These are phyloP conservation scores for Callaeas wilsoni DNA, from an alignment of 2,113 vertebrate genomes.

Conservation along the genomic window DNA sequence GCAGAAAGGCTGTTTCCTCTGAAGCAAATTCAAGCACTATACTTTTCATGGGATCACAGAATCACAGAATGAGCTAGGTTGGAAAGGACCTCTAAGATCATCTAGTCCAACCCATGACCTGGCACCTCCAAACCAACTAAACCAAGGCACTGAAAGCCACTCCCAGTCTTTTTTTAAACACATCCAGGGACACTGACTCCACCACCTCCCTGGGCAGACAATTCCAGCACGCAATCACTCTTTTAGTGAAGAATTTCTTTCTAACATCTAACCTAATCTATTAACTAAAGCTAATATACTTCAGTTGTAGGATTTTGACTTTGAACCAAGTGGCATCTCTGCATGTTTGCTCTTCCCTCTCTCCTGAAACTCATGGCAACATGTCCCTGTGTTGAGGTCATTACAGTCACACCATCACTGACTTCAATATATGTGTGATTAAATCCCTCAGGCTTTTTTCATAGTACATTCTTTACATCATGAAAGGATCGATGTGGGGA, in stretches of 20 bases:
- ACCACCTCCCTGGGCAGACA: too few relatives aligned
- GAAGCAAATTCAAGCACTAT: not conserved
- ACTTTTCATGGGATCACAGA: not conserved
- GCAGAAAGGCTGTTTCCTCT: not conserved
- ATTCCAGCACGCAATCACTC: too few relatives aligned
- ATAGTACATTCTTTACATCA: not conserved
- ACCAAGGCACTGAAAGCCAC: too few relatives aligned
- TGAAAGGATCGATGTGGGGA: not conserved
- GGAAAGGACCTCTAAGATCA: too few relatives aligned
- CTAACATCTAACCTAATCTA: too few relatives aligned
- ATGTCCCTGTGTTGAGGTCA: not conserved
- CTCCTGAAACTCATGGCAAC: not conserved
- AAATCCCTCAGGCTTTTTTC: not conserved
- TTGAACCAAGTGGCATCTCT: not conserved
- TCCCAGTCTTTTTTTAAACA: too few relatives aligned
- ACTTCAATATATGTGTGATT: not conserved
- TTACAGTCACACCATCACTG: not conserved
- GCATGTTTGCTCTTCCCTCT: fast-evolving
- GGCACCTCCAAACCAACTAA: too few relatives aligned
- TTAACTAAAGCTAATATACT: not conserved
- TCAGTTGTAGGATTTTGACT: not conserved
- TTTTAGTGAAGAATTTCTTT: too few relatives aligned
- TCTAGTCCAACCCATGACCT: too few relatives aligned
- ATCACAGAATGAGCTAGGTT: too few relatives aligned
- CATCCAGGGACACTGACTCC: too few relatives aligned